Evolutionary conservation across 2,888 invertebrate species (phyloP), one percentile per base, ranked within the genome.

Genomic region (Tinea trinotella): DNA sequence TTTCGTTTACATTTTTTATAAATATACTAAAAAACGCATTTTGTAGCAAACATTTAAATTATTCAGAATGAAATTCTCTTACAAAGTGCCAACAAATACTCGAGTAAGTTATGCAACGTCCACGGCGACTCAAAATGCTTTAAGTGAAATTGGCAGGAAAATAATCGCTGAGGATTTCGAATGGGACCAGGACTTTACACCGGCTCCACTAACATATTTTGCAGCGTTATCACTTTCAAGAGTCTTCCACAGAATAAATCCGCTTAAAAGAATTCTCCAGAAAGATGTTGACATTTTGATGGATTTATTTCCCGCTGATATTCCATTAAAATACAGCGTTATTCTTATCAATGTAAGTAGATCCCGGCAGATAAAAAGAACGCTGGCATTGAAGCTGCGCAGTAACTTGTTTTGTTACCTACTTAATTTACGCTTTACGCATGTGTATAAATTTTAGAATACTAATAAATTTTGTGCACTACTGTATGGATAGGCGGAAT

Each of bases 271-370:
- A 55, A 71, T 91, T 30, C 81, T 90, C 9, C 87, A 87, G 60
- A 83, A 83, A 57, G 90, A 91, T 62, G 68, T 85, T 24, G 86
- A 89, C 60, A 74, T 84, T 55, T 71, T 92, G 1, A 80, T 91
- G 68, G 91, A 91, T 72, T 72, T 89, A 55, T 78, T 89, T 59
- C 88, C 90, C 1, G 80, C 85, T 1, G 80, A 88, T 65, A 81
- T 91, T 55, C 88, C 89, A 1, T 73, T 91, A 35, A 87, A 87
- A 56, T 68, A 81, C 56, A 85, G 87, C 36, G 87, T 90, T 2
- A 88, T 87, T 1, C 60, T 77, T 12, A 88, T 90, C 35, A 76
- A 79, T 67, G 89, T 88, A 64, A 60, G 6, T 40, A 40, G 2
- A n/a, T n/a, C n/a, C n/a, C n/a, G n/a, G n/a, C n/a, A n/a, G n/a